phyloP scores from a whole-genome alignment of 2,113 vertebrate genomes.

The Furnarius figulus region DNA sequence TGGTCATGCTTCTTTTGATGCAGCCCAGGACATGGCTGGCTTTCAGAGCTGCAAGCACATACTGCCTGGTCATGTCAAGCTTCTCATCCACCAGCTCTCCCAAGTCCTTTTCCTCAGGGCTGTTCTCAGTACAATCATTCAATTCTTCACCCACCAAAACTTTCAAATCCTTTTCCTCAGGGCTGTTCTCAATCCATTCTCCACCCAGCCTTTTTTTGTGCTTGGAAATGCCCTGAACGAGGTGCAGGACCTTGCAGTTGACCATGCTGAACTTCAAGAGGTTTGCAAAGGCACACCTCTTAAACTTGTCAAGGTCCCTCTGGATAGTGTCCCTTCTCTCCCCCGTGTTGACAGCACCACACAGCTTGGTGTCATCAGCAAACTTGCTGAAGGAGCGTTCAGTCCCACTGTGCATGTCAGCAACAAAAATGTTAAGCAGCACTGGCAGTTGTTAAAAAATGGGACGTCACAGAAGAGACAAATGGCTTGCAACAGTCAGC shows the following conservation, averaged over 20 bases:
- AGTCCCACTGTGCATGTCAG: background rate
- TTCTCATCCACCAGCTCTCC: background rate
- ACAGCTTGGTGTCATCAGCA: background rate
- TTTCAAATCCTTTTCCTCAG: background rate
- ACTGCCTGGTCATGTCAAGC: background rate
- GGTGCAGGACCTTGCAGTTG: background rate
- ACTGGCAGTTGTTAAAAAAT: background rate
- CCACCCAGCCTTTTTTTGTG: background rate
- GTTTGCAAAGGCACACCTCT: background rate
- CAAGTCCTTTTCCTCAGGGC: background rate
- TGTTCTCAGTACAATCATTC: too few species aligned
- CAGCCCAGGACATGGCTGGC: background rate
- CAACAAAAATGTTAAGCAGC: background rate
- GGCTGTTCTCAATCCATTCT: background rate
- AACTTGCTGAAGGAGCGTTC: background rate
- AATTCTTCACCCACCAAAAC: too few species aligned
- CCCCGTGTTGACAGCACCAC: background rate
- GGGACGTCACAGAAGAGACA: background rate
- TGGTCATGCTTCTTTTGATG: background rate
- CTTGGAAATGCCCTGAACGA: background rate
- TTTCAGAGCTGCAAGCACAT: background rate
- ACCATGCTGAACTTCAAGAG: background rate
- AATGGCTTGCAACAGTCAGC: background rate
- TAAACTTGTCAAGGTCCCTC: too few species aligned
- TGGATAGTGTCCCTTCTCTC: background rate